phyloP scores from a whole-genome alignment of 2,113 vertebrate species.

The Callospermophilus lateralis region DNA sequence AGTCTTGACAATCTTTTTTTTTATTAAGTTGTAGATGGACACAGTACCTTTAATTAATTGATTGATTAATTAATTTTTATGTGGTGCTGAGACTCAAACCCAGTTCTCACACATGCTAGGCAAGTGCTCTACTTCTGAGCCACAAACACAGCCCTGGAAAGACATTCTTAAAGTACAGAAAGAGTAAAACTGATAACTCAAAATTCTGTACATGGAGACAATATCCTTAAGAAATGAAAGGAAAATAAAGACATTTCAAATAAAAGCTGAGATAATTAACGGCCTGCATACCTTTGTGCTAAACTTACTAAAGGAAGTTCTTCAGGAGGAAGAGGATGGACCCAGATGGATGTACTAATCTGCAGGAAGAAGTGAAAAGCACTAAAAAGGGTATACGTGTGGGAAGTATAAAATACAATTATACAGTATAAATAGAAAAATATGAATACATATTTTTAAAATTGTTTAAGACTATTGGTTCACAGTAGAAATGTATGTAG shows the following conservation, averaged over 20 bases:
- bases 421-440: background rate
- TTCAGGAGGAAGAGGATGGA: background rate
- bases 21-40: too few species aligned
- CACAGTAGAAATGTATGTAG: background rate
- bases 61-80: too few species aligned
- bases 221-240: background rate
- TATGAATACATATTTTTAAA: background rate
- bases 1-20: too few species aligned
- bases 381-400: background rate
- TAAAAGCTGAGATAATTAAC: background rate
- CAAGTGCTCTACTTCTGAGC: too few species aligned
- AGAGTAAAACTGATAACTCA: background rate
- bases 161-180: background rate
- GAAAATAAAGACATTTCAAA: background rate
- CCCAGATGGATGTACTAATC: background rate
- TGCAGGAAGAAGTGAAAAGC: background rate
- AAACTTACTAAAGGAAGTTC: background rate
- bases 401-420: background rate
- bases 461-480: background rate
- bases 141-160: too few species aligned
- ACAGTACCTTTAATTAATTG: too few species aligned
- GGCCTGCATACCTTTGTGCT: background rate
- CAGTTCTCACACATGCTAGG: too few species aligned
- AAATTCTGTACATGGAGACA: background rate
- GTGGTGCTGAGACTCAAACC: too few species aligned